These are phyloP conservation scores for Gulo gulo DNA, from an alignment of 2,113 vertebrate species.

Conservation along the genomic window DNA sequence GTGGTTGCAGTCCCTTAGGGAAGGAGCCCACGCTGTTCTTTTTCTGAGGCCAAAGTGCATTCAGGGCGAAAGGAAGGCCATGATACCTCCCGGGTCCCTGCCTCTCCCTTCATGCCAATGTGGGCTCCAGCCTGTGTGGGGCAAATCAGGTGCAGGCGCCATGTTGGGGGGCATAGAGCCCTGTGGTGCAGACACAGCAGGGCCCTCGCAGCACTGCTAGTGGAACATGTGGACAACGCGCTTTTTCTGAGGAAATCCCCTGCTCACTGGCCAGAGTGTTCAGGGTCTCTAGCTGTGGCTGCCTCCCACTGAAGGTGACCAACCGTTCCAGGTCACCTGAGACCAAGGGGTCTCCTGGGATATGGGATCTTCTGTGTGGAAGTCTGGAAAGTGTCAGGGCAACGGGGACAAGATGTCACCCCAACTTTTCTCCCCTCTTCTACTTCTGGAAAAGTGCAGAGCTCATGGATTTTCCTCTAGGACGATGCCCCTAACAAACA, in stretches of 20 bases:
- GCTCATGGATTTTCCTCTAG: neutral
- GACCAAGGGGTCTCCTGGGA: neutral
- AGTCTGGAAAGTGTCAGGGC: neutral
- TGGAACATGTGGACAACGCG: neutral
- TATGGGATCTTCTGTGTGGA: neutral
- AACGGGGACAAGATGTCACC: neutral
- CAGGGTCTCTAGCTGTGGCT: neutral
- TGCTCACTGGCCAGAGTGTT: neutral
- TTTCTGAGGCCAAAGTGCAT: conserved; percentile 9
- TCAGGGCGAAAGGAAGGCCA: neutral
- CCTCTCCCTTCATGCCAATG: accelerated
- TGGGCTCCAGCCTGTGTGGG: neutral
- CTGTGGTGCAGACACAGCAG: accelerated
- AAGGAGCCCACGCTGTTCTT: conserved; percentile 8
- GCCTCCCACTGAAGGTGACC: neutral
- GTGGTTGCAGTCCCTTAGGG: neutral
- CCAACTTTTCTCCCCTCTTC: neutral
- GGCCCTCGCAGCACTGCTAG: accelerated
- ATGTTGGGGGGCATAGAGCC: neutral
- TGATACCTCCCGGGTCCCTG: neutral
- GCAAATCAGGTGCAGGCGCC: accelerated
- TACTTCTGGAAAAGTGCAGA: neutral
- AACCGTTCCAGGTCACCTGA: neutral
- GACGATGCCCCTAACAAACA: accelerated
- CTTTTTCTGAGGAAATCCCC: neutral